Conservation (phyloP, 1,140 invertebrate species). For the Drosophila simulans region DNA sequence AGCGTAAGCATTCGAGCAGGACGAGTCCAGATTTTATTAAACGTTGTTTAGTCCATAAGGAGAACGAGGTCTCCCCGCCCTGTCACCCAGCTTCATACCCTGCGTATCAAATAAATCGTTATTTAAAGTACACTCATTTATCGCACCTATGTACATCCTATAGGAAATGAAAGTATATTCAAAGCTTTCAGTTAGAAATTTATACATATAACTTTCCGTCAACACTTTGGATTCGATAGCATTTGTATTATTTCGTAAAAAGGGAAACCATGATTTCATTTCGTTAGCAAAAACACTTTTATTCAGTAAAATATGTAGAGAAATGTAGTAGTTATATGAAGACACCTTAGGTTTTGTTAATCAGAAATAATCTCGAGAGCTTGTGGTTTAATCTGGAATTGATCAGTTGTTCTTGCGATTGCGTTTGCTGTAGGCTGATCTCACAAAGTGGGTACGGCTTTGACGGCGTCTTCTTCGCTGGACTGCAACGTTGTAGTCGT, state of each 20-base stretch:
- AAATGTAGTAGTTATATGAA: slow-evolving; percentile 11
- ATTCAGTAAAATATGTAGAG: slow-evolving; percentile 8
- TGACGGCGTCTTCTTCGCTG: slow-evolving; percentile 46
- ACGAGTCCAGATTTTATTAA: slow-evolving; percentile 57
- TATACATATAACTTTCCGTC: too few species aligned
- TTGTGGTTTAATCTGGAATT: not conserved
- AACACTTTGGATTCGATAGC: too few species aligned
- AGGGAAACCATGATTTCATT: not conserved
- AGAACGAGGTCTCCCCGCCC: slow-evolving; percentile 34
- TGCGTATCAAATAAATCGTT: slow-evolving; percentile 56
- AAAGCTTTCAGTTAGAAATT: too few species aligned
- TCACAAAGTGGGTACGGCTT: slow-evolving; percentile 30
- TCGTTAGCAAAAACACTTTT: not conserved
- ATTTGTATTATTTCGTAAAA: too few species aligned
- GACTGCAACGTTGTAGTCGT: slow-evolving; percentile 33
- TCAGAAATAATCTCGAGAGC: slow-evolving; percentile 12
- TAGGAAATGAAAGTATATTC: not conserved
- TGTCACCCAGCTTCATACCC: slow-evolving; percentile 27
- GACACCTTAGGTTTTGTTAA: not conserved
- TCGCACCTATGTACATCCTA: not conserved
- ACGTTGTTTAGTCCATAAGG: slow-evolving; percentile 80
- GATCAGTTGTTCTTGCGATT: not conserved
- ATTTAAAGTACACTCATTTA: slow-evolving; percentile 44
- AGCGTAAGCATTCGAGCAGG: slow-evolving; percentile 35
- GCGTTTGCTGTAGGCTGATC: slow-evolving; percentile 62